phyloP scores from a whole-genome alignment of 2,888 invertebrate species.

The Coenonympha arcania region DNA sequence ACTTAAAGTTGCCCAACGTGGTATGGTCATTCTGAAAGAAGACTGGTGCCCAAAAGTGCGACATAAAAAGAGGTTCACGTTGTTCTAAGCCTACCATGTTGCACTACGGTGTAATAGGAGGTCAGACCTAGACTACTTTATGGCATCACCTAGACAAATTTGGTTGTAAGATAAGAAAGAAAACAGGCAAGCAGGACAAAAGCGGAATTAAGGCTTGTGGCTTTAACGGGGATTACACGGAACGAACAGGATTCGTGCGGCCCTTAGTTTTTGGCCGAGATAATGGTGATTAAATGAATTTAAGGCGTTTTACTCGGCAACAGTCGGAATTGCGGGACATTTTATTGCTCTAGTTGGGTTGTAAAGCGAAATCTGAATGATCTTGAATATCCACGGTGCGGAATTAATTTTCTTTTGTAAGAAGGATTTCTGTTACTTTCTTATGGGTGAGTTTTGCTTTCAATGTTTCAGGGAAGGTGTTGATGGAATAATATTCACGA shows the following conservation, averaged over 20 bases:
- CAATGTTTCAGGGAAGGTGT: too few relatives aligned
- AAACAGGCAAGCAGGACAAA: slow-evolving; percentile 62
- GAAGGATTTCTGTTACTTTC: slow-evolving; percentile 9
- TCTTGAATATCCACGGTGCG: slow-evolving; percentile 20
- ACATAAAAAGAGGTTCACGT: too few relatives aligned
- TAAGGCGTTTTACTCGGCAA: slow-evolving; percentile 34
- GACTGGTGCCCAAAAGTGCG: too few relatives aligned
- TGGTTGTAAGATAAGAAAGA: slow-evolving; percentile 69
- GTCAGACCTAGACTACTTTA: slow-evolving; percentile 54
- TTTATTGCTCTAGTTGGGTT: slow-evolving; percentile 29
- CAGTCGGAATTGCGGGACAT: slow-evolving; percentile 28
- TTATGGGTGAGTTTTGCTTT: neutral
- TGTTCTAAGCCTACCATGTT: too few relatives aligned
- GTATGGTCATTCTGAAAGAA: too few relatives aligned
- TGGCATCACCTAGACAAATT: slow-evolving; percentile 71
- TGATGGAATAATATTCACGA: too few relatives aligned
- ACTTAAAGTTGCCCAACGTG: too few relatives aligned
- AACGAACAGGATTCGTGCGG: slow-evolving; percentile 47
- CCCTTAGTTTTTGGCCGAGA: slow-evolving; percentile 54
- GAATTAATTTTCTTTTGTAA: slow-evolving; percentile 18
- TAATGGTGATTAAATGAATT: slow-evolving; percentile 62
- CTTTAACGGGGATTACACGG: slow-evolving; percentile 60
- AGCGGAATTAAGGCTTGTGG: slow-evolving; percentile 58
- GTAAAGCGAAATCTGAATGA: slow-evolving; percentile 28
- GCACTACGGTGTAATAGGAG: slow-evolving; percentile 39